Base-by-base conservation (phyloP, 1,140 invertebrate species). In the Meteorus sp. region DNA sequence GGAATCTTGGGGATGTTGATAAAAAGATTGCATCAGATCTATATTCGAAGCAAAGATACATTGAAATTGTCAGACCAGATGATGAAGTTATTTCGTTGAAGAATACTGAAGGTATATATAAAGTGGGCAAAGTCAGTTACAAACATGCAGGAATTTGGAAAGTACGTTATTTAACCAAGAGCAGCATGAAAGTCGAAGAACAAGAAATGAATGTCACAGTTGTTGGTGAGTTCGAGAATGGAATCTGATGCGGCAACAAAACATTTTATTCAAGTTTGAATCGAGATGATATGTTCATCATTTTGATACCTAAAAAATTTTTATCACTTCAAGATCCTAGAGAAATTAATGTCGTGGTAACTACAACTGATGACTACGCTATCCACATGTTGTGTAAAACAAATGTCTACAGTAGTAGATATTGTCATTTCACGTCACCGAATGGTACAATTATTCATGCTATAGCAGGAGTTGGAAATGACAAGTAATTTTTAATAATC, bases 321-420 rank as follows among this genome's bases (percentile, higher is more conserved):
- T 35, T 29, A 50, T 41, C 15, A 27, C 27, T 8, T 51, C 8
- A 15, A 69, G 64, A 67, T 7, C 27, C 50, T 8, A 11, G 8
- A 5, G 27, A 22, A 11, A 4, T 61, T 7, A 35, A 48, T 33
- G 47, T 61, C 1, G 57, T 56, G 15, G 59, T 69, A 8, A 67
- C 60, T 9, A n/a, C 6, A 60, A 47, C 13, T 45, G 23, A 8
- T 11, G 56, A 54, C 5, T 55, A 57, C 0, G 31, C 55, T 17
- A 63, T 71, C 52, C 65, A 69, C 39, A 29, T 70, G 6, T 55
- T 72, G 0, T 73, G 71, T 55, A 63, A 52, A 64, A 63, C 62
- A 19, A 39, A 64, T 9, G 37, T 56, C 37, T 39, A 15, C 29
- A 22, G 11, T n/a, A 57, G 68, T 20, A 64, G 45, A 29, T 59